Percentiles rank a stretch among this genome's conserved stretches.
Conservation (phyloP, 2,888 invertebrate species). For the Nomada goodeniana region DNA sequence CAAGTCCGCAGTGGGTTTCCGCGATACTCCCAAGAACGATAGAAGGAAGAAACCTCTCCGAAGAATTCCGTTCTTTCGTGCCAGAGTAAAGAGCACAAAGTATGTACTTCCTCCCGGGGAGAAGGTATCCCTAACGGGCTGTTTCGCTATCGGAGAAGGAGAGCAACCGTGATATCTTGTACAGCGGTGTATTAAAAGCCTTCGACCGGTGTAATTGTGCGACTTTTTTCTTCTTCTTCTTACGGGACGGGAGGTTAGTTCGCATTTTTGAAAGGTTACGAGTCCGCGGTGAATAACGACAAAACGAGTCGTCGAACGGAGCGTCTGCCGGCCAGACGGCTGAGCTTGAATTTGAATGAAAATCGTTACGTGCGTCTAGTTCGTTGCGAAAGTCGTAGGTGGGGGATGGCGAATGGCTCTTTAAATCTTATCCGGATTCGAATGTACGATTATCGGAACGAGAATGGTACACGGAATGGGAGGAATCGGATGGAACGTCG, state of each 20-base stretch:
- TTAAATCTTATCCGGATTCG: conserved; percentile 72
- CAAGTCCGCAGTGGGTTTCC: conserved; percentile 39
- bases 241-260: not conserved
- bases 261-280: not conserved
- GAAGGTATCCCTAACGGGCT: conserved; percentile 42
- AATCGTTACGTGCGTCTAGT: conserved; percentile 57
- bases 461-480: conserved; percentile 71
- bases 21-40: conserved; percentile 44
- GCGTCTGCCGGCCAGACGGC: conserved; percentile 19
- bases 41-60: conserved; percentile 43
- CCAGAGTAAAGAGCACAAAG: conserved; percentile 42
- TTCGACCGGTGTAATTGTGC: conserved; percentile 39
- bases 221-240: not conserved
- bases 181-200: conserved; percentile 8
- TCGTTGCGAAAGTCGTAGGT: conserved; percentile 52
- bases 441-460: conserved; percentile 72
- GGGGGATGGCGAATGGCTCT: conserved; percentile 60
- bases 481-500: conserved; percentile 73
- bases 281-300: conserved; percentile 34
- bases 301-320: conserved; percentile 37
- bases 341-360: conserved; percentile 66
- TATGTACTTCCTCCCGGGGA: conserved; percentile 26
- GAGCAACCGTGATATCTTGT: not conserved
- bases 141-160: conserved; percentile 42
- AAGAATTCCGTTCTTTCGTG: conserved; percentile 48